Evolutionary conservation across 2,797 vertebrate species (phyloP).

Genomic region (Galagoides demidoff): DNA sequence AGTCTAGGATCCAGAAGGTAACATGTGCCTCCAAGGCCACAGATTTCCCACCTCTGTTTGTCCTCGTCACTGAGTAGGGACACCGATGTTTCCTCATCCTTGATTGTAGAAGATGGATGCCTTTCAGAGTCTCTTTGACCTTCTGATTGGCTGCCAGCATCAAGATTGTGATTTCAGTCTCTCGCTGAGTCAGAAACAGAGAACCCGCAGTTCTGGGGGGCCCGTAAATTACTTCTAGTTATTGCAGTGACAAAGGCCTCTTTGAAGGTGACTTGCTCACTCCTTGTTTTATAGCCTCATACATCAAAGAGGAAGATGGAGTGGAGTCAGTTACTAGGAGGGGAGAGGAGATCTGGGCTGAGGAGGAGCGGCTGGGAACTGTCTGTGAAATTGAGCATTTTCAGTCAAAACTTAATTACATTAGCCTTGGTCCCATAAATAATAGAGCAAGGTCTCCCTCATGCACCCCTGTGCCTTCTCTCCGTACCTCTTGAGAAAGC

Average conservation of each 20-base stretch:
- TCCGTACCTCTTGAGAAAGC: slow-evolving; percentile 73
- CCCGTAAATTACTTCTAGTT: slow-evolving; percentile 90
- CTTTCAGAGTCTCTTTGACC: slow-evolving; percentile 66
- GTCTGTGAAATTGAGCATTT: slow-evolving; percentile 90
- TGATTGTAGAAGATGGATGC: slow-evolving; percentile 14
- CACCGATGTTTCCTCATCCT: neutral
- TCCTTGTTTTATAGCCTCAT: slow-evolving; percentile 92
- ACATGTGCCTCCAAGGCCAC: too few species aligned
- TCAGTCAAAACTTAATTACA: slow-evolving; percentile 92
- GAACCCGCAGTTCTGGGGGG: slow-evolving; percentile 87
- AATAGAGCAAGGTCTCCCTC: slow-evolving; percentile 69
- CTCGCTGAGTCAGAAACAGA: slow-evolving; percentile 83
- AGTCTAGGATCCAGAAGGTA: too few species aligned
- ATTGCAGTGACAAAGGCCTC: slow-evolving; percentile 88
- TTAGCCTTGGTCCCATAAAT: slow-evolving; percentile 88
- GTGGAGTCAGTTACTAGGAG: slow-evolving; percentile 76
- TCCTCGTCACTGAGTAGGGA: neutral
- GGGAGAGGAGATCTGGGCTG: slow-evolving; percentile 84
- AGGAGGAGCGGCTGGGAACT: slow-evolving; percentile 82
- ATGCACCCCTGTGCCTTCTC: neutral
- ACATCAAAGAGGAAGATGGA: slow-evolving; percentile 88
- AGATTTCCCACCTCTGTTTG: neutral
- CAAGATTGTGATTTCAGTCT: slow-evolving; percentile 74
- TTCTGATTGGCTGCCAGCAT: slow-evolving; percentile 66
- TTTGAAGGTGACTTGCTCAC: slow-evolving; percentile 94